phyloP scores from a whole-genome alignment of 2,113 vertebrate species.

The Myrmecobius fasciatus region DNA sequence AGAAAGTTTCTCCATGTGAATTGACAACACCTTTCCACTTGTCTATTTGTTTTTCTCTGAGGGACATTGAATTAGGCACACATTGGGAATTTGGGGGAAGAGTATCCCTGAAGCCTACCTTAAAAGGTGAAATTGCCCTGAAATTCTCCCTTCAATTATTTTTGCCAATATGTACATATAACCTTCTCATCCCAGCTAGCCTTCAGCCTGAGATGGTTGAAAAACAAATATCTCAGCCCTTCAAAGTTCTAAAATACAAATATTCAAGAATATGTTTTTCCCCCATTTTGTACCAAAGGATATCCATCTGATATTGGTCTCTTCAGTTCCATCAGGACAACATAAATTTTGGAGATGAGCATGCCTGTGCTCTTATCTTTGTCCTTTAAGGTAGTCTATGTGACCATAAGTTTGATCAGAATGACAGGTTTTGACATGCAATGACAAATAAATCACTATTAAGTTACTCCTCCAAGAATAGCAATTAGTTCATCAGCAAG shows the following conservation, averaged over 20 bases:
- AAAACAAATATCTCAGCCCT: background rate
- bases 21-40: background rate
- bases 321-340: background rate
- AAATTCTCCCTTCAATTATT: background rate
- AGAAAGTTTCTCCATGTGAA: background rate
- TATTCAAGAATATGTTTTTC: background rate
- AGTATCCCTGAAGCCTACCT: background rate
- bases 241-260: background rate
- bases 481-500: no score
- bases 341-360: background rate
- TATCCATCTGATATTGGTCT: background rate
- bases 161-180: background rate
- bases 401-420: background rate
- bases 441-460: background rate
- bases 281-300: background rate
- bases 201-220: background rate
- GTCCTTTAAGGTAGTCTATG: background rate
- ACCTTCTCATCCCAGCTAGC: accelerated
- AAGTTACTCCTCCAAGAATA: background rate
- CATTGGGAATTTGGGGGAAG: background rate
- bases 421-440: no score
- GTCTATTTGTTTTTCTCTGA: background rate
- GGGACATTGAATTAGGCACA: background rate
- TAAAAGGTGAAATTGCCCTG: background rate
- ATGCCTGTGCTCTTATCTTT: background rate